A percentile compares a stretch with the other conserved stretches of the same genome.
phyloP scores from a whole-genome alignment of 1,140 invertebrate genomes.

The Trichogramma pretiosum region DNA sequence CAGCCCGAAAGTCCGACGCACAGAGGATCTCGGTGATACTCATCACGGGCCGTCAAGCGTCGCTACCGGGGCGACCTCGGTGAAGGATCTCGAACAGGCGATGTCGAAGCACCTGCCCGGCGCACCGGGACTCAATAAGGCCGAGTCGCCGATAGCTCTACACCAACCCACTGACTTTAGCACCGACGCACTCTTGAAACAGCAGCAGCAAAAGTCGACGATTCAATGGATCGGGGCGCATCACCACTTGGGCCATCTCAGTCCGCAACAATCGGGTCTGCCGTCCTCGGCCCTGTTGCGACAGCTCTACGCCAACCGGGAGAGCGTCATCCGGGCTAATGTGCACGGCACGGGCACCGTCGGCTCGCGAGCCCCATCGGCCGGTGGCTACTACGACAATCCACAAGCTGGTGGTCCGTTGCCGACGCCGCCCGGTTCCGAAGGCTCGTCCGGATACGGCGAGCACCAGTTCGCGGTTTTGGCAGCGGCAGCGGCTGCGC shows the following conservation, averaged over 20 bases:
- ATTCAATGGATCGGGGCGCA: slow-evolving; percentile 90
- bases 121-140: slow-evolving; percentile 48
- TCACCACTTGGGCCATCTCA: slow-evolving; percentile 54
- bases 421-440: slow-evolving; percentile 78
- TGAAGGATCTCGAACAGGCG: slow-evolving; percentile 87
- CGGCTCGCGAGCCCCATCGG: slow-evolving; percentile 29
- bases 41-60: slow-evolving; percentile 32
- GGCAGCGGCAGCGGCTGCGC: slow-evolving; percentile 50
- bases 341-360: slow-evolving; percentile 56
- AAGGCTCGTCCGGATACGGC: slow-evolving; percentile 64
- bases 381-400: slow-evolving; percentile 44
- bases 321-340: slow-evolving; percentile 87
- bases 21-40: slow-evolving; percentile 19
- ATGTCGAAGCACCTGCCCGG: slow-evolving; percentile 91
- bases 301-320: slow-evolving; percentile 82
- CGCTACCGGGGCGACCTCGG: slow-evolving; percentile 51
- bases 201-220: slow-evolving; percentile 74
- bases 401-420: slow-evolving; percentile 54
- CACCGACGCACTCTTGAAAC: slow-evolving; percentile 72
- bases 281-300: slow-evolving; percentile 79
- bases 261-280: slow-evolving; percentile 56
- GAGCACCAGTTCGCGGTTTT: slow-evolving; percentile 64
- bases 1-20: slow-evolving; percentile 38
- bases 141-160: slow-evolving; percentile 45
- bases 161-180: slow-evolving; percentile 77